phyloP scores from a whole-genome alignment of 2,888 invertebrate genomes.

The Plebejus anna region DNA sequence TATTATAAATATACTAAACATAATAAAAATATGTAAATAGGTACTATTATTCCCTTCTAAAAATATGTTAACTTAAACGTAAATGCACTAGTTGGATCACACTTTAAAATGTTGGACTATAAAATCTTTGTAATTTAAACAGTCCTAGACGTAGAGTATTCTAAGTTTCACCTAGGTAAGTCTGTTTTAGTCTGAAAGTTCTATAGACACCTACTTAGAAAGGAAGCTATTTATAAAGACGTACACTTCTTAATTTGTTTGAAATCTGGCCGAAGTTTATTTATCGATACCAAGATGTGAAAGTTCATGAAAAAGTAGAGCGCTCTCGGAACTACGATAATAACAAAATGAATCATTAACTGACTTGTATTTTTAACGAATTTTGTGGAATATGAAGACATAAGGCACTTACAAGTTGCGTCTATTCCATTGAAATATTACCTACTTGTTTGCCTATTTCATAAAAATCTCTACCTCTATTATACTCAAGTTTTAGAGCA shows the following conservation, averaged over 20 bases:
- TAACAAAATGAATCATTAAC: background rate
- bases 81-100: too few relatives aligned
- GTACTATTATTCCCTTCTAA: too few relatives aligned
- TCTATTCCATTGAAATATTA: too few relatives aligned
- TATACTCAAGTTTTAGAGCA: too few relatives aligned
- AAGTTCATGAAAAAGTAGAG: background rate
- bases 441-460: too few relatives aligned
- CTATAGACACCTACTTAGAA: background rate
- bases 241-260: background rate
- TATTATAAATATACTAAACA: too few relatives aligned
- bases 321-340: background rate
- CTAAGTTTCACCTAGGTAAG: background rate
- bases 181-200: background rate
- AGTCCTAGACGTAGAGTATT: background rate
- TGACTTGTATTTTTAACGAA: background rate
- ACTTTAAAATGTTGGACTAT: too few relatives aligned
- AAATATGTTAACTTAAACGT: too few relatives aligned
- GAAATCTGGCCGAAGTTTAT: background rate
- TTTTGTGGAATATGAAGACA: background rate
- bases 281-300: background rate
- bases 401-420: too few relatives aligned
- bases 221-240: background rate
- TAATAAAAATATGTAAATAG: too few relatives aligned
- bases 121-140: too few relatives aligned
- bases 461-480: too few relatives aligned